Percentiles rank a stretch among this genome's conserved stretches.
Evolutionary conservation across 2,888 invertebrate species (phyloP).

Genomic region (Lepidocyrtoides sp.): DNA sequence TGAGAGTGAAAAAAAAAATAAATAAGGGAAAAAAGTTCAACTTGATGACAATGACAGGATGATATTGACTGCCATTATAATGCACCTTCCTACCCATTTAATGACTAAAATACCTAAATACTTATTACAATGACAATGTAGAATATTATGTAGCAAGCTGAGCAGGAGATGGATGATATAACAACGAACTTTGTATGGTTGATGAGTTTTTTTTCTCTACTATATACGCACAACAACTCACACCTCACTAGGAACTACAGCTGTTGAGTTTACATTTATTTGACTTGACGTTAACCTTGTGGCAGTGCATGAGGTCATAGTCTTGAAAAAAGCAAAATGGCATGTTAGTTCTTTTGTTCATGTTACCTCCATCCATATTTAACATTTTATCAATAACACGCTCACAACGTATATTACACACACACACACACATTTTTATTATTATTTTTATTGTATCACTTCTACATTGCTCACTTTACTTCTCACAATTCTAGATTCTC

Average conservation of each 20-base stretch:
- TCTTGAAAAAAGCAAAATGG: constrained; percentile 53
- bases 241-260: constrained; percentile 42
- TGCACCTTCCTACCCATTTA: constrained; percentile 1
- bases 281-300: constrained; percentile 71
- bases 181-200: not conserved
- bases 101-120: constrained; percentile 8
- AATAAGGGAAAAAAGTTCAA: not conserved
- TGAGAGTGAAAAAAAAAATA: constrained; percentile 52
- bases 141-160: not conserved
- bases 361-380: constrained; percentile 27
- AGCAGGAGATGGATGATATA: not conserved
- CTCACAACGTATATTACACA: not conserved
- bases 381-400: constrained; percentile 39
- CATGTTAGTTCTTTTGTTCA: constrained; percentile 16
- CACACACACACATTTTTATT: too few relatives aligned
- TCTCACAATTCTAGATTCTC: not conserved
- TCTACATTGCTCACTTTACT: not conserved
- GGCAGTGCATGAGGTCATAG: constrained; percentile 68
- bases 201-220: not conserved
- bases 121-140: not conserved
- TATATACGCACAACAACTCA: not conserved
- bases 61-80: constrained; percentile 1
- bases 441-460: not conserved
- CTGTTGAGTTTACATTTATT: constrained; percentile 46
- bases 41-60: constrained; percentile 52